phyloP scores from a whole-genome alignment of 2,797 vertebrate species.

The Lagorchestes hirsutus region DNA sequence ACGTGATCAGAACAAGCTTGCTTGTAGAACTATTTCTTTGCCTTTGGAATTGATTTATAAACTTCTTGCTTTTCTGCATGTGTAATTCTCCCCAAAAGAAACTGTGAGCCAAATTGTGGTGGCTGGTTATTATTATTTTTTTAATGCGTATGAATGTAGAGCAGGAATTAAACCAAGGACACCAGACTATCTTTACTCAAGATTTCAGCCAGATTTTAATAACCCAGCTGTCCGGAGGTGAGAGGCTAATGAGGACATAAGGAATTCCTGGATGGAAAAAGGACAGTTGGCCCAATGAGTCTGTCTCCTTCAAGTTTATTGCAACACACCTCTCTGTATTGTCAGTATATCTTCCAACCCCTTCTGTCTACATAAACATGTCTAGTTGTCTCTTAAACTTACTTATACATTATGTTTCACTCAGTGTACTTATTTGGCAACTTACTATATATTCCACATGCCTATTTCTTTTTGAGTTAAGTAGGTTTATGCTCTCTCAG shows the following conservation, averaged over 20 bases:
- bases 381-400: slow-evolving; percentile 82
- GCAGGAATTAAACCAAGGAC: slow-evolving; percentile 77
- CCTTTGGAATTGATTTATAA: slow-evolving; percentile 59
- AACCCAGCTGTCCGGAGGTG: slow-evolving; percentile 83
- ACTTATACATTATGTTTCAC: slow-evolving; percentile 80
- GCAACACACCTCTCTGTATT: slow-evolving; percentile 82
- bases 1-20: slow-evolving; percentile 64
- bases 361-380: slow-evolving; percentile 84
- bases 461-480: slow-evolving; percentile 63
- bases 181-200: slow-evolving; percentile 81
- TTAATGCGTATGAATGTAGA: slow-evolving; percentile 74
- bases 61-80: slow-evolving; percentile 65
- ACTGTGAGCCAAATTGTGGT: slow-evolving; percentile 4
- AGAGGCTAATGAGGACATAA: slow-evolving; percentile 84
- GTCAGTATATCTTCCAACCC: slow-evolving; percentile 79
- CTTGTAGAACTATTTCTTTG: slow-evolving; percentile 27
- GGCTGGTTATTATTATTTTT: slow-evolving; percentile 43
- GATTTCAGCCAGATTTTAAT: slow-evolving; percentile 80
- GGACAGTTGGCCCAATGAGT: slow-evolving; percentile 80
- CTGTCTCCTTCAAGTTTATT: slow-evolving; percentile 84
- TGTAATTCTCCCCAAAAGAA: slow-evolving; percentile 76
- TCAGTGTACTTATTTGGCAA: slow-evolving; percentile 79
- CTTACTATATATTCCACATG: slow-evolving; percentile 70
- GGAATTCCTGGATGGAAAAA: slow-evolving; percentile 83
- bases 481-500: slow-evolving; percentile 43